Evolutionary conservation across 2,797 vertebrate species (phyloP).

Genomic region (Thripadectes ignobilis): DNA sequence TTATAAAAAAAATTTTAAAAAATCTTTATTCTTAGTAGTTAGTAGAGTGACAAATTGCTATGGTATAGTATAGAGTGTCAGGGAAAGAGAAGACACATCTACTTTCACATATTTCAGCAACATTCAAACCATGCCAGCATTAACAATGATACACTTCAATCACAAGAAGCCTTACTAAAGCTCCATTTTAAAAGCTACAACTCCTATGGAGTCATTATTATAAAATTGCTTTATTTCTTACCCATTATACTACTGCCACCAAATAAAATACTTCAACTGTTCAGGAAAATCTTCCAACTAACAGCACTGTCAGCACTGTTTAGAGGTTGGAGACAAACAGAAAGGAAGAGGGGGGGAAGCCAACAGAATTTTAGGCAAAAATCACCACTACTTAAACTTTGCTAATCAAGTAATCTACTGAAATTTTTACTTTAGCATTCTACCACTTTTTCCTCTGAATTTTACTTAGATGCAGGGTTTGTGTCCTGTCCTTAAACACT

Average conservation of each 20-base stretch:
- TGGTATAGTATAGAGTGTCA: not conserved
- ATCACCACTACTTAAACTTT: not conserved
- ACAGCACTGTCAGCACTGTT: not conserved
- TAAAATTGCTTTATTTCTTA: conserved; percentile 8
- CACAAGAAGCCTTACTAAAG: not conserved
- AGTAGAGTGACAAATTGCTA: not conserved
- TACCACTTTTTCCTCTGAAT: rapidly evolving
- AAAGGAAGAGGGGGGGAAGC: not conserved
- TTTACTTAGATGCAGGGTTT: not conserved
- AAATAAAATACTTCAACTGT: not conserved
- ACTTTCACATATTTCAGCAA: conserved; percentile 11
- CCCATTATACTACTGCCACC: not conserved
- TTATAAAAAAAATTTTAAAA: not conserved
- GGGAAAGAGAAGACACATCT: not conserved
- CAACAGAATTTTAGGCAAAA: not conserved
- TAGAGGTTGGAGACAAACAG: not conserved
- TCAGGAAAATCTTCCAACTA: not conserved
- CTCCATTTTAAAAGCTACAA: conserved; percentile 15
- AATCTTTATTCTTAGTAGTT: not conserved
- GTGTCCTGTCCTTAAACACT: not conserved
- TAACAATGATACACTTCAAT: conserved; percentile 10
- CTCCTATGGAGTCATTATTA: not conserved
- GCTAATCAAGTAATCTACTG: not conserved
- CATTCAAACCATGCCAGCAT: conserved; percentile 5
- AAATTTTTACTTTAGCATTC: not conserved